Evolutionary conservation across 2,888 invertebrate genomes (phyloP).

Genomic region (Hybos culiciformis): DNA sequence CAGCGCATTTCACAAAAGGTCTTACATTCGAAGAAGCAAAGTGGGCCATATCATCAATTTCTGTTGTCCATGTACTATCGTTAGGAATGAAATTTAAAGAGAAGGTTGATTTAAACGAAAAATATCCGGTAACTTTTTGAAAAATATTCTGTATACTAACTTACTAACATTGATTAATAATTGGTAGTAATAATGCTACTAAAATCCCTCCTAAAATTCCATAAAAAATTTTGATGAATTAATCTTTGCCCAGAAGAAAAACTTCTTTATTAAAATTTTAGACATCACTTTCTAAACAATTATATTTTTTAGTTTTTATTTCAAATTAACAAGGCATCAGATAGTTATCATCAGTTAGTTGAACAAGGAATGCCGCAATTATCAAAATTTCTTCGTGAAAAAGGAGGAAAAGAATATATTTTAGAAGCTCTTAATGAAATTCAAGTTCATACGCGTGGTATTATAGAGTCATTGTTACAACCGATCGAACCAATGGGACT

Average conservation of each 20-base stretch:
- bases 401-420: conserved; percentile 48
- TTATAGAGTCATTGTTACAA: conserved; percentile 54
- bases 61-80: conserved; percentile 59
- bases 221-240: no score
- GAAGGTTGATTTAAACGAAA: conserved; percentile 20
- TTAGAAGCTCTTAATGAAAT: conserved; percentile 44
- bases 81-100: conserved; percentile 46
- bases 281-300: neutral
- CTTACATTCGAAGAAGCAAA: conserved; percentile 41
- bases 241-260: no score
- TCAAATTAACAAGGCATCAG: conserved; percentile 63
- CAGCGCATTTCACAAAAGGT: conserved; percentile 21
- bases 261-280: no score
- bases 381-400: conserved; percentile 52
- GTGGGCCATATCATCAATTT: conserved; percentile 56
- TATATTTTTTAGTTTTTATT: conserved; percentile 44
- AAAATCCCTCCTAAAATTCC: no score
- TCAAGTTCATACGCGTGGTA: conserved; percentile 53
- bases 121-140: conserved; percentile 19
- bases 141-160: neutral
- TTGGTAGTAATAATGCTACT: no score
- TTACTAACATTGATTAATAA: no score
- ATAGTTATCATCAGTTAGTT: conserved; percentile 65
- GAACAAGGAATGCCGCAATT: conserved; percentile 64
- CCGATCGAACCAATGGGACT: conserved; percentile 61